Conservation (phyloP, 2,797 vertebrate species). For the Mus spretus region DNA sequence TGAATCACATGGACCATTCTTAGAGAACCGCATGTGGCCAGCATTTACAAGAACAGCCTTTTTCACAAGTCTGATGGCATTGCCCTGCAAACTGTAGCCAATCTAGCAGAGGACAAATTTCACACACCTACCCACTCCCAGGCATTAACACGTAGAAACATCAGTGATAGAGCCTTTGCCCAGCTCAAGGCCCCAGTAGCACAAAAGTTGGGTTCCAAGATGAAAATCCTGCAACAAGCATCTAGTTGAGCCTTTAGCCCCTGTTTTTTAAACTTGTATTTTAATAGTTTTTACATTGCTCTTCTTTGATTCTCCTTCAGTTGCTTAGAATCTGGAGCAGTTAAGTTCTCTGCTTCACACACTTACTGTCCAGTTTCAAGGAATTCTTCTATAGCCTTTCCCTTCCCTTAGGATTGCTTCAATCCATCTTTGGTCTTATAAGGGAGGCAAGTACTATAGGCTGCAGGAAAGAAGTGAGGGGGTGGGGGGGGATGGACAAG, state of each 20-base stretch:
- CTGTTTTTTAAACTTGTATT: not conserved
- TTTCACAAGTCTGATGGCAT: constrained; percentile 4
- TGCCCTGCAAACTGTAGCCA: not conserved
- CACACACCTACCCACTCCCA: not conserved
- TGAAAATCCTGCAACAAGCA: constrained; percentile 44
- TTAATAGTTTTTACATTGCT: constrained; percentile 1
- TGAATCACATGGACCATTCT: not conserved
- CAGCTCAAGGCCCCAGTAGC: not conserved
- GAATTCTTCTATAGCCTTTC: not conserved
- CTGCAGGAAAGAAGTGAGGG: not conserved
- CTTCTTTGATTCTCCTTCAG: constrained; percentile 44
- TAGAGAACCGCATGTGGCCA: not conserved
- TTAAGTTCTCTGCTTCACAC: not conserved
- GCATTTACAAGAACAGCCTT: constrained; percentile 6
- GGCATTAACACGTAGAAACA: constrained; percentile 65
- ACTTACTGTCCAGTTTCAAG: constrained; percentile 38
- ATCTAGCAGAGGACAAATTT: not conserved
- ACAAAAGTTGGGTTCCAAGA: constrained; percentile 35
- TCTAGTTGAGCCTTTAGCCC: not conserved
- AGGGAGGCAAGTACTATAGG: not conserved
- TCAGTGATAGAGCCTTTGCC: not conserved
- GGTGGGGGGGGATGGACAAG: not conserved
- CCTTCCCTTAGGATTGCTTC: not conserved
- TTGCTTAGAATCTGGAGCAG: constrained; percentile 41
- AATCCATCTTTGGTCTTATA: constrained; percentile 50